Evolutionary conservation across 2,888 invertebrate species (phyloP), one percentile per base, ranked within the genome.

Genomic region (Sepioteuthis lessoniana): DNA sequence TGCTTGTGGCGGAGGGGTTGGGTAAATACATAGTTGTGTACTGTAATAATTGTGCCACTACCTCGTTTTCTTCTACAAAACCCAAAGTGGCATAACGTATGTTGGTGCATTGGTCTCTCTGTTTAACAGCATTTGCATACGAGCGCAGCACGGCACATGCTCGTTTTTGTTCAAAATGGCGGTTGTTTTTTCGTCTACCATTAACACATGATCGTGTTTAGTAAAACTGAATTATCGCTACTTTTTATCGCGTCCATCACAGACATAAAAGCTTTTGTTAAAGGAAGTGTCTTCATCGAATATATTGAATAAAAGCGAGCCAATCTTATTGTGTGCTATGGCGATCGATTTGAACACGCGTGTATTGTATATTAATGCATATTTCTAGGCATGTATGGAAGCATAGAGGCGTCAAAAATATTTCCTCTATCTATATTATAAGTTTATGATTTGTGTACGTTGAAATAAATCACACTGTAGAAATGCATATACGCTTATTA

Each of bases 221-320:
- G 76, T 76, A n/a, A 76, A 76, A 76, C 76, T 35, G 76, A 76
- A 76, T 76, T 76, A 76, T 76, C n/a, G 16, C n/a, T n/a, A n/a
- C 76, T 76, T 76, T 76, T n/a, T 76, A 76, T 76, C 76, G 76
- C 76, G 76, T 76, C 76, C 76, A n/a, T 76, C 76, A 55, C 25
- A 76, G 76, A 76, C 76, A 76, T 76, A 76, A 76, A 76, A 35
- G 76, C 76, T 76, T 76, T 76, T 76, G 76, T 76, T 76, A 76
- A n/a, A 76, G 76, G n/a, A 76, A 76, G 4, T 35, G n/a, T 76
- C n/a, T 76, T 76, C 76, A 35, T 76, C 76, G 16, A 76, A n/a
- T 76, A n/a, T 76, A 76, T 76, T 76, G 76, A 76, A 76, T 76
- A 76, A 76, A n/a, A 76, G 76, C 76, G 25, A 76, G n/a, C n/a